These are phyloP conservation scores for Zosterops lateralis DNA, from an alignment of 2,113 vertebrate genomes.

Conservation along the genomic window DNA sequence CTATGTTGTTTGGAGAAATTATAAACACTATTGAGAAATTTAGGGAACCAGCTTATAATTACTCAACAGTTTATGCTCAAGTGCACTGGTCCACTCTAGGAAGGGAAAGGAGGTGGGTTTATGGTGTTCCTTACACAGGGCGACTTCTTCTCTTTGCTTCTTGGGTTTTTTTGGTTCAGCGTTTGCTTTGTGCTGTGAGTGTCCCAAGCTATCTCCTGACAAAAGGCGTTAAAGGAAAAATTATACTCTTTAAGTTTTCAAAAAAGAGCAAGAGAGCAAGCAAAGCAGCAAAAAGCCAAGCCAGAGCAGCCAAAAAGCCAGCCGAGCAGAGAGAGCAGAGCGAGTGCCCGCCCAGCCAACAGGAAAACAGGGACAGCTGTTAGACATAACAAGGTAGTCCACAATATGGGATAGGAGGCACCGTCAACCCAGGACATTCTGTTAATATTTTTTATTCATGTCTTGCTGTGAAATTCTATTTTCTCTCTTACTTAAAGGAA, in stretches of 20 bases:
- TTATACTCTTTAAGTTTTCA: not conserved
- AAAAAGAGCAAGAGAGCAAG: too few relatives aligned
- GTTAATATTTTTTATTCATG: not conserved
- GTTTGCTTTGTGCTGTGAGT: not conserved
- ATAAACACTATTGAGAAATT: not conserved
- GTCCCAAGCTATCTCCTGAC: not conserved
- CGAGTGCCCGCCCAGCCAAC: too few relatives aligned
- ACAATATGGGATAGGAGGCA: too few relatives aligned
- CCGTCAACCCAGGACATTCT: not conserved
- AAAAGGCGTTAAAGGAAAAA: not conserved
- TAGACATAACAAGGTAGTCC: too few relatives aligned
- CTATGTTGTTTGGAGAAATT: not conserved
- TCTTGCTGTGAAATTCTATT: not conserved
- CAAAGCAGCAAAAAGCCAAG: too few relatives aligned
- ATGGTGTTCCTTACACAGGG: accelerated
- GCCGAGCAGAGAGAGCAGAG: too few relatives aligned
- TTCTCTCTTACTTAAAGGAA: constrained; percentile 73
- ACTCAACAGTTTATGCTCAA: not conserved
- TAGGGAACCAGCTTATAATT: not conserved
- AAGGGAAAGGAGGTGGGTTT: not conserved
- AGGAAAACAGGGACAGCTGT: too few relatives aligned
- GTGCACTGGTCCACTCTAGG: not conserved
- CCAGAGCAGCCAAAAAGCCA: too few relatives aligned
- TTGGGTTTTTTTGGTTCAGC: accelerated
- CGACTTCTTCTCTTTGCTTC: not conserved